Percentiles rank a stretch among this genome's conserved stretches.
These are phyloP conservation scores for Colaptes auratus DNA, from an alignment of 2,113 vertebrate genomes.

Conservation along the genomic window DNA sequence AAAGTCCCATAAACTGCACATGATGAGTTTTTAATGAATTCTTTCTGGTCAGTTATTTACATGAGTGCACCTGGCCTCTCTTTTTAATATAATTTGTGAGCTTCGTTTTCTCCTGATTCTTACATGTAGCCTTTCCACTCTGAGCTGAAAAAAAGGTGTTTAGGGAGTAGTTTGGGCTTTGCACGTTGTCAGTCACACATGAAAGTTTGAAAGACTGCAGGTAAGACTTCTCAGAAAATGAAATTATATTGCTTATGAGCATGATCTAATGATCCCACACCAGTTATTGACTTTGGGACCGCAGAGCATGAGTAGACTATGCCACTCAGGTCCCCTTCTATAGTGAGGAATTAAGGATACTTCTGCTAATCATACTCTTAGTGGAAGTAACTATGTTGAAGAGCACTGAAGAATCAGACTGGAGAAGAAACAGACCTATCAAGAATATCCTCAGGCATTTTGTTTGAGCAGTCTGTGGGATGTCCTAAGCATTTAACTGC, in stretches of 20 bases:
- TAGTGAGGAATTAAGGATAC: neutral
- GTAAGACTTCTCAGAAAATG: neutral
- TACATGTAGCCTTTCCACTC: neutral
- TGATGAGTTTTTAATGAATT: neutral
- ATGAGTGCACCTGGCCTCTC: neutral
- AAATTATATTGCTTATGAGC: neutral
- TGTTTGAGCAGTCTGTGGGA: neutral
- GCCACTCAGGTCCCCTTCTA: neutral
- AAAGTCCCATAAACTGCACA: neutral
- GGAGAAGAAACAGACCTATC: neutral
- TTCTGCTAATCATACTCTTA: neutral
- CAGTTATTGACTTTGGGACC: neutral
- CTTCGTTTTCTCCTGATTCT: neutral
- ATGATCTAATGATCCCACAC: neutral
- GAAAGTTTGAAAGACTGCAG: neutral
- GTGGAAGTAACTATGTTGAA: neutral
- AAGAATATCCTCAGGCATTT: neutral
- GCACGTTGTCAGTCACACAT: neutral
- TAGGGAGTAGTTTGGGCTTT: neutral
- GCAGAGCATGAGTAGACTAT: accelerated
- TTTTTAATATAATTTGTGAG: neutral
- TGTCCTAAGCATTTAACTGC: neutral
- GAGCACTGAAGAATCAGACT: neutral
- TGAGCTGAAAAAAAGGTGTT: neutral
- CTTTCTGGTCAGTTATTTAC: neutral